These are phyloP conservation scores for Xylocopa sonorina DNA, from an alignment of 1,140 invertebrate genomes.

Conservation along the genomic window DNA sequence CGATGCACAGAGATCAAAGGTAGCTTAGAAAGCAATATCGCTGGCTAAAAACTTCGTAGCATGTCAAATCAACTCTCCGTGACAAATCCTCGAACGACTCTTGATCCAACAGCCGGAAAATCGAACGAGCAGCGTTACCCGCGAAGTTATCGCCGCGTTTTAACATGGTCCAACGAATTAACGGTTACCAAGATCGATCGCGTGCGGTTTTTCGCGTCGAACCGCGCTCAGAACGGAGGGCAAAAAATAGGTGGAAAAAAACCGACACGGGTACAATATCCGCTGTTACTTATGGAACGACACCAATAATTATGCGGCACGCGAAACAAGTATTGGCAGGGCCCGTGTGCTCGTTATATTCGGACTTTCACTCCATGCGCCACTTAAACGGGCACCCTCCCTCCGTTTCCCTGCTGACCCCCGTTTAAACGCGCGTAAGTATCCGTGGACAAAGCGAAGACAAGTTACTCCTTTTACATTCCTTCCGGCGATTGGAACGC, in stretches of 20 bases:
- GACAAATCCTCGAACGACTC: not conserved
- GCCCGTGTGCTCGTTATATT: conserved; percentile 62
- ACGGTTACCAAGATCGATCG: not conserved
- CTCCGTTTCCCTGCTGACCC: not conserved
- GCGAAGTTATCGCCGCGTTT: not conserved
- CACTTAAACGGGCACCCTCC: conserved; percentile 68
- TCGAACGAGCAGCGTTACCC: not conserved
- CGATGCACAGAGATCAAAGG: too few relatives aligned
- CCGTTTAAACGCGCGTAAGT: conserved; percentile 45
- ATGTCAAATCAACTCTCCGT: not conserved
- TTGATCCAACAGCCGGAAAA: not conserved
- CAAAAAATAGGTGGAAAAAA: not conserved
- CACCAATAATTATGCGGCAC: conserved; percentile 68
- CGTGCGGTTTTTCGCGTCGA: not conserved
- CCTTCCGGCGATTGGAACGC: conserved; percentile 10
- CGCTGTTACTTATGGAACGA: conserved; percentile 59
- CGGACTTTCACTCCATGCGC: conserved; percentile 72
- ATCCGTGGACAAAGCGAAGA: conserved; percentile 33
- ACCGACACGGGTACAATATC: not conserved
- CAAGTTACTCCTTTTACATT: conserved; percentile 46
- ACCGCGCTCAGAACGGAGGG: not conserved
- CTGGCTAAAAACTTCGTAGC: not conserved
- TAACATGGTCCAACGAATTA: not conserved
- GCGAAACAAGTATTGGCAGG: conserved; percentile 66
- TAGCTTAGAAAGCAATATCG: not conserved